Conservation (phyloP, 1,140 invertebrate genomes). For the Thrips palmi region DNA sequence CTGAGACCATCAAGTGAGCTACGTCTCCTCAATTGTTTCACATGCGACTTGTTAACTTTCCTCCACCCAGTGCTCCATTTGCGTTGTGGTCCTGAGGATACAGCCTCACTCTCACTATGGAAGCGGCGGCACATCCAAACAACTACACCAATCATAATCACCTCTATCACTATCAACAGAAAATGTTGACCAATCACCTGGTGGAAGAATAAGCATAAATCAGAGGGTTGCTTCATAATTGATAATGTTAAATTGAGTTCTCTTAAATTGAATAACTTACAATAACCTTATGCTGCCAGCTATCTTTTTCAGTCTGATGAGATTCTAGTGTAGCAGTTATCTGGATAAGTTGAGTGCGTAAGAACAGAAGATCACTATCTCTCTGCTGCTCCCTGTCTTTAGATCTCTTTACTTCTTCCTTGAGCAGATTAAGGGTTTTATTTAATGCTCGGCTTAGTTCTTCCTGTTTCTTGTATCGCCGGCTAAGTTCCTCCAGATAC, state of each 20-base stretch:
- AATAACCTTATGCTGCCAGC: constrained; percentile 35
- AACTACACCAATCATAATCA: constrained; percentile 28
- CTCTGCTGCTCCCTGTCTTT: constrained; percentile 47
- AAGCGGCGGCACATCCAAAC: constrained; percentile 23
- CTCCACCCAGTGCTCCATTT: constrained; percentile 7
- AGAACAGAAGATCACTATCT: constrained; percentile 41
- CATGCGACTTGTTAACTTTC: constrained; percentile 6
- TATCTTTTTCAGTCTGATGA: constrained; percentile 40
- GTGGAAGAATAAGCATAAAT: constrained; percentile 7
- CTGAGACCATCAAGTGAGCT: constrained; percentile 14
- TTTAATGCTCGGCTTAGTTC: constrained; percentile 86
- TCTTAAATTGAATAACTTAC: constrained; percentile 19
- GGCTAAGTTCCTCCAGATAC: constrained; percentile 86
- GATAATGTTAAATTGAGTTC: constrained; percentile 18
- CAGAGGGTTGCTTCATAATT: constrained; percentile 7
- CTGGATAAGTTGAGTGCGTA: constrained; percentile 27
- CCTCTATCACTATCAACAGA: constrained; percentile 29
- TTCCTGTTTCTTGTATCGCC: constrained; percentile 87
- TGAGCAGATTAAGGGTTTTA: constrained; percentile 44
- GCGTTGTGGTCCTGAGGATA: background rate
- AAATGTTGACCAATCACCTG: constrained; percentile 27
- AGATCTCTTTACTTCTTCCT: constrained; percentile 52
- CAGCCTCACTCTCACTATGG: constrained; percentile 9
- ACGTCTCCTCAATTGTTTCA: constrained; percentile 8
- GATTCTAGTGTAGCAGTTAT: constrained; percentile 33